Base-by-base conservation (phyloP, 2,797 vertebrate genomes). In the Heteromormyrus szaboi region DNA sequence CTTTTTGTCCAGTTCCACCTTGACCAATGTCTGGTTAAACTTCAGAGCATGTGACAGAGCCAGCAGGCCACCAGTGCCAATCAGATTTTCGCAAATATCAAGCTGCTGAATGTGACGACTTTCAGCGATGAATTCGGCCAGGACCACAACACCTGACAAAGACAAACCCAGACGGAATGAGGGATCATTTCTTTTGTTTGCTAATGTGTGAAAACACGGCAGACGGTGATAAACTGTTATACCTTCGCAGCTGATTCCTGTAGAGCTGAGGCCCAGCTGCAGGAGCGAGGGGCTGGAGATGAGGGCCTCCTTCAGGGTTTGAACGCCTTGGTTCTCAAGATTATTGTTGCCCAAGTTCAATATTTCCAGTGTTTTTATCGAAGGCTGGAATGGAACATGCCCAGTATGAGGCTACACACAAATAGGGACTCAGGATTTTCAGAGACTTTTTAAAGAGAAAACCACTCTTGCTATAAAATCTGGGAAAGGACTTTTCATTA, bases 201-300 rank as follows among this genome's bases (percentile, higher is more conserved):
- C 12, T 19, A 62, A 85, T 50, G 41, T 65, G 51, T n/a, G 19
- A 25, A 29, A 37, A 8, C 33, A 14, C 5, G 6, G 25, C 44
- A n/a, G 50, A 29, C 59, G 6, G 48, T 54, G 4, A 46, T 44
- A 46, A 4, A 62, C 2, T 51, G 29, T 12, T 6, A 7, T 94
- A 96, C 96, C 96, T 94, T 96, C 95, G 88, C 95, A 96, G 14
- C 94, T 96, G 90, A 96, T 93, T 90, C 89, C 89, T 19, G 92
- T 90, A 0, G 91, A 91, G 2, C 91, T 90, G 89, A 96, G 93
- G 90, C 93, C 90, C 0, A 96, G 93, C 81, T 94, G 93, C 72
- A 93, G 90, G 87, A 96, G 14, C 0, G 95, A 94, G 59, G 89
- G 89, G 92, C 96, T 96, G 44, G 86, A 86, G 92, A 96, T 96